Base-by-base conservation (phyloP, 1,140 invertebrate genomes). In the Glossosoma conforme region DNA sequence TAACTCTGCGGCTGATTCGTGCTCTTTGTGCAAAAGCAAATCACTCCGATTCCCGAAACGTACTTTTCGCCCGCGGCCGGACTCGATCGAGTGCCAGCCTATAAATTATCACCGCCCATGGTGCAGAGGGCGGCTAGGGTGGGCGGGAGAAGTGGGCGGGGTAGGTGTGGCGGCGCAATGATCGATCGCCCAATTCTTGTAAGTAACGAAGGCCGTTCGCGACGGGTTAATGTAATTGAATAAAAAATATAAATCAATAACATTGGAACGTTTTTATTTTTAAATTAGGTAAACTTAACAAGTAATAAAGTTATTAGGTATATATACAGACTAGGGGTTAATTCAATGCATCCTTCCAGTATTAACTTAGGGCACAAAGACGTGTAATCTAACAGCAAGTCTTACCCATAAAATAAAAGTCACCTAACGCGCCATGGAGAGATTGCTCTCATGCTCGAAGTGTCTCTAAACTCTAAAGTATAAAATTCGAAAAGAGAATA, bases 131-230 rank as follows among this genome's bases (percentile, higher is more conserved):
- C 15, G 25, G 19, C 21, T 17, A 11, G 6, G 20, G 35, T 24
- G 35, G 45, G 33, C 45, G 36, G 35, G 6, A 13, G 11, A 8
- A 17, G 13, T 20, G 20, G 20, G 25, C 20, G 21, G 22, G 25
- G 32, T 13, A 11, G 19, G 30, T 22, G 8, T 17, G 22, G 13
- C 25, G 32, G 25, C 15, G 44, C 44, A 35, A 35, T 47, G 45
- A 47, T 47, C 45, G 45, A 47, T 47, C 21, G 35, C 6, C 35
- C 35, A 37, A 38, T 47, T 47, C 45, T 47, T 47, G 20, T 18
- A 36, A 40, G 35, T 37, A 24, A 28, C 15, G 45, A 21, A 47
- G n/a, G 32, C 32, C 35, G 37, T 9, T 5, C 17, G 8, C 20
- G 11, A 2, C 20, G 22, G 17, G 13, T 6, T 10, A 6, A 14